A percentile compares a stretch with the other conserved stretches of the same genome.
phyloP scores from a whole-genome alignment of 2,113 vertebrate genomes.

The Cynocephalus volans region DNA sequence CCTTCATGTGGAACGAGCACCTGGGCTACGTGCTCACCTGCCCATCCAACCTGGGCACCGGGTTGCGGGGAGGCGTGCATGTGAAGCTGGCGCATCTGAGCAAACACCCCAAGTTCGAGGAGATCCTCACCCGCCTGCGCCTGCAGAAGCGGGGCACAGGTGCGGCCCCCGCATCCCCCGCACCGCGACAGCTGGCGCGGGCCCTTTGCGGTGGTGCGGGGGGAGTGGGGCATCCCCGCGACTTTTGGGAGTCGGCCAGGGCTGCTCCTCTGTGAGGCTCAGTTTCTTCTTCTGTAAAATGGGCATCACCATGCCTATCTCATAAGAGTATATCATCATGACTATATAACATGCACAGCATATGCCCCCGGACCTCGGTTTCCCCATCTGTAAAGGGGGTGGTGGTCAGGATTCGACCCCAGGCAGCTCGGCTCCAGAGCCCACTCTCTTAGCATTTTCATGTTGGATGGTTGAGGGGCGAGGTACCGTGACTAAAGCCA shows the following conservation, averaged over 20 bases:
- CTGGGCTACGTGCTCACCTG: constrained; percentile 97
- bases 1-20: constrained; percentile 98
- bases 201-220: background rate
- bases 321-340: background rate
- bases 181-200: background rate
- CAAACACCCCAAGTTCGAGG: constrained; percentile 97
- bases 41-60: constrained; percentile 97
- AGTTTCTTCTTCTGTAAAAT: background rate
- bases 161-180: constrained; percentile 60
- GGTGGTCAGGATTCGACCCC: background rate
- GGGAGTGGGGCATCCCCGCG: background rate
- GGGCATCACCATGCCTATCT: background rate
- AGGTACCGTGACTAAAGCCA: background rate
- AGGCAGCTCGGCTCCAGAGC: background rate
- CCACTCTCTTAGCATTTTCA: background rate
- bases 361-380: background rate
- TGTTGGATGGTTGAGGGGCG: background rate
- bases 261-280: background rate
- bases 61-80: constrained; percentile 96
- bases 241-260: background rate
- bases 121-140: constrained; percentile 95
- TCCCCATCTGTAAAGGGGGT: background rate
- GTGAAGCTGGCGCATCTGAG: constrained; percentile 95
- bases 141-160: constrained; percentile 99
- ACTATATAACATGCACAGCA: background rate